Evolutionary conservation across 2,113 vertebrate species (phyloP).

Genomic region (Siniperca knerii): DNA sequence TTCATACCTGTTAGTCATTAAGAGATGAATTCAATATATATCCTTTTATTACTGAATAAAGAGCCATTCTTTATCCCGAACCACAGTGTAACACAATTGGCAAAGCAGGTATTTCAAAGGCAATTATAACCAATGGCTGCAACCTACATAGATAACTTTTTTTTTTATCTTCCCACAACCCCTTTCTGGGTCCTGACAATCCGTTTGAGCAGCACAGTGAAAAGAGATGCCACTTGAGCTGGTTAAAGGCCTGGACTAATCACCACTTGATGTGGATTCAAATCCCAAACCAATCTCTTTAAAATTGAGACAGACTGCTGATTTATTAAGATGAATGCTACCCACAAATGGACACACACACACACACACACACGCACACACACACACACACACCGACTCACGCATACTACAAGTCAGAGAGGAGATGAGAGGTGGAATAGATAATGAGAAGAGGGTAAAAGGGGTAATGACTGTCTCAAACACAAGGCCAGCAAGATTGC

Average conservation of each 20-base stretch:
- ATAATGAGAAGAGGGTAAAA: conserved; percentile 75
- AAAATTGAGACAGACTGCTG: conserved; percentile 54
- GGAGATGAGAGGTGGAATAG: conserved; percentile 58
- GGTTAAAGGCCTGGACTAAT: conserved; percentile 52
- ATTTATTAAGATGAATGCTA: conserved; percentile 71
- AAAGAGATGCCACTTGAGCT: conserved; percentile 3
- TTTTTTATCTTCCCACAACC: background rate
- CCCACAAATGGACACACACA: conserved; percentile 21
- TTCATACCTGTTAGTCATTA: background rate
- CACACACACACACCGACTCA: background rate
- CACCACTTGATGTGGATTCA: conserved; percentile 47
- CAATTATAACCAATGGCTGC: background rate
- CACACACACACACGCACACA: too few relatives aligned
- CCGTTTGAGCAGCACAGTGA: background rate
- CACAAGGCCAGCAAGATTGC: conserved; percentile 38
- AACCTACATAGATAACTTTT: background rate
- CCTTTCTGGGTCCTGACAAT: background rate
- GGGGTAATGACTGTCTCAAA: conserved; percentile 78
- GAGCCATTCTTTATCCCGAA: background rate
- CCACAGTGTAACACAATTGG: background rate
- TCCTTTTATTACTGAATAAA: background rate
- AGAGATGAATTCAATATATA: background rate
- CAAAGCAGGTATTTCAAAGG: conserved; percentile 30
- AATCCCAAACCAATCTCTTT: conserved; percentile 62
- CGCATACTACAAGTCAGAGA: background rate